phyloP scores from a whole-genome alignment of 2,888 invertebrate genomes.

The Pterostichus madidus region DNA sequence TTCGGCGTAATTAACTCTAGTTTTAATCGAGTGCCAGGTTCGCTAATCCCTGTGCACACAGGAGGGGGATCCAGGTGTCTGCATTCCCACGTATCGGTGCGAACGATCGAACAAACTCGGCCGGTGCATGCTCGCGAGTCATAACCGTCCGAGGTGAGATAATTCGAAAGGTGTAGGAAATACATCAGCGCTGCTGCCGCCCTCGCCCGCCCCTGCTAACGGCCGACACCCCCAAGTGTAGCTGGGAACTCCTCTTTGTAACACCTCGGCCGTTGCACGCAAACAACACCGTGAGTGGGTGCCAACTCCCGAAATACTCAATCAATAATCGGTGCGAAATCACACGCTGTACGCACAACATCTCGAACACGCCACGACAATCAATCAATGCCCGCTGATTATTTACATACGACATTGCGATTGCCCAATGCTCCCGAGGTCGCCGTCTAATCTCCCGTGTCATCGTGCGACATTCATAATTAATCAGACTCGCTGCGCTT shows the following conservation, averaged over 20 bases:
- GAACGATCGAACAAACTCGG: slow-evolving; percentile 20
- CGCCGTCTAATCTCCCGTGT: slow-evolving; percentile 52
- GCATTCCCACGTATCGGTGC: slow-evolving; percentile 61
- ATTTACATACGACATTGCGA: slow-evolving; percentile 57
- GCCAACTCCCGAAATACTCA: slow-evolving; percentile 38
- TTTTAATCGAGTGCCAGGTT: slow-evolving; percentile 62
- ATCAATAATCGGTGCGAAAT: slow-evolving; percentile 59
- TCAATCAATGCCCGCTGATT: slow-evolving; percentile 50
- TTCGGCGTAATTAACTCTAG: slow-evolving; percentile 65
- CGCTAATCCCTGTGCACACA: slow-evolving; percentile 56
- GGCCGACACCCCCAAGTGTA: slow-evolving; percentile 19
- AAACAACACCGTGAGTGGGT: neutral
- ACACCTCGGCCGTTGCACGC: slow-evolving; percentile 51
- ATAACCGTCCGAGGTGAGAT: slow-evolving; percentile 69
- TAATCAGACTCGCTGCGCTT: slow-evolving; percentile 38
- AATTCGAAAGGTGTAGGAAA: slow-evolving; percentile 62
- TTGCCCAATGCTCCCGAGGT: slow-evolving; percentile 45
- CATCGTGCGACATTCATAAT: slow-evolving; percentile 56
- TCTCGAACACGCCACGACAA: slow-evolving; percentile 14
- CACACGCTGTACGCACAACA: slow-evolving; percentile 11
- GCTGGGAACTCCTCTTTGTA: slow-evolving; percentile 61
- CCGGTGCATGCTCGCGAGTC: slow-evolving; percentile 71
- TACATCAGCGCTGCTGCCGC: slow-evolving; percentile 60
- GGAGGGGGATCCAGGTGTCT: slow-evolving; percentile 8
- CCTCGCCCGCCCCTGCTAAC: slow-evolving; percentile 59